Conservation (phyloP, 2,797 vertebrate species). For the Cirrhinus molitorella region DNA sequence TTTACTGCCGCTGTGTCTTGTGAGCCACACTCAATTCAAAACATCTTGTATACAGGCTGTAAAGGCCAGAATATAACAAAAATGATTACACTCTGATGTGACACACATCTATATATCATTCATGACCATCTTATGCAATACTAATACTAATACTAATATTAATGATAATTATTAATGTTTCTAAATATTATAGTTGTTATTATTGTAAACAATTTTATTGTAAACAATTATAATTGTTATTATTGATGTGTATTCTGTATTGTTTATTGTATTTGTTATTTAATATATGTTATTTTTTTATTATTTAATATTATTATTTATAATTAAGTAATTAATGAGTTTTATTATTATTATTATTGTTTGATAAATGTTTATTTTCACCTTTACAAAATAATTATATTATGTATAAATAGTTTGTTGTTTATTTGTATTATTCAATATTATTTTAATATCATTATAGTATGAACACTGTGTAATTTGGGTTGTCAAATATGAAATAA, state of each 20-base stretch:
- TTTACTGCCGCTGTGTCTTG: constrained; percentile 40
- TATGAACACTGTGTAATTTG: neutral
- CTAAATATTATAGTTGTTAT: neutral
- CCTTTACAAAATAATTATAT: neutral
- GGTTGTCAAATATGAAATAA: neutral
- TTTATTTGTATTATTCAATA: neutral
- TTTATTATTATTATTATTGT: neutral
- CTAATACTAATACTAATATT: too few species aligned
- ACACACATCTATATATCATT: neutral
- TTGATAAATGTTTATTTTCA: neutral
- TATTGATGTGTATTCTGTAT: too few species aligned
- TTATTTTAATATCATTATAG: neutral
- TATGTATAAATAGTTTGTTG: neutral
- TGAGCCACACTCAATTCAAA: constrained; percentile 43
- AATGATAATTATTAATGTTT: neutral
- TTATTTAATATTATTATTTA: too few species aligned
- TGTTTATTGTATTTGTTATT: too few species aligned
- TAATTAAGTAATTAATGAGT: neutral
- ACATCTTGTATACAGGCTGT: constrained; percentile 37
- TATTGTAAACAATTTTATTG: neutral
- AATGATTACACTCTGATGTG: neutral
- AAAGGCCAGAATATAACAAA: constrained; percentile 2
- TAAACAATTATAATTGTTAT: neutral
- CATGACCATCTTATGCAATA: neutral
- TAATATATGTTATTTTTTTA: too few species aligned